phyloP scores from a whole-genome alignment of 2,888 invertebrate genomes.

The Drosophila fungiperda region DNA sequence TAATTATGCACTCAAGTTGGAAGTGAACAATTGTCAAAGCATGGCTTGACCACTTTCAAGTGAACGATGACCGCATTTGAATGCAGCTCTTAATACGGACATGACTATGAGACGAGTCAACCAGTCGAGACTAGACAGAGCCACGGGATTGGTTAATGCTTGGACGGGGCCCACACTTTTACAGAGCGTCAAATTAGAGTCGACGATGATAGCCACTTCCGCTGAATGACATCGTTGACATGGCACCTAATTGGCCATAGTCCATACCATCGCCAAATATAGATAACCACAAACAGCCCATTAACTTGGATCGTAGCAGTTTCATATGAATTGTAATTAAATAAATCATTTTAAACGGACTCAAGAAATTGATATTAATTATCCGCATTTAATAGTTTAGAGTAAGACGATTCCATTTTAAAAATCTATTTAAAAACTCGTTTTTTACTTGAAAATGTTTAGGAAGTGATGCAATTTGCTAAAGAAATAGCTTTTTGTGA shows the following conservation, averaged over 20 bases:
- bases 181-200: conserved; percentile 6
- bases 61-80: conserved; percentile 57
- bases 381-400: background rate
- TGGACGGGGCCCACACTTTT: conserved; percentile 5
- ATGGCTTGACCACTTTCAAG: conserved; percentile 22
- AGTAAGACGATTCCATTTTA: background rate
- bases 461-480: background rate
- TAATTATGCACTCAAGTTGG: conserved; percentile 49
- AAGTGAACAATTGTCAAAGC: conserved; percentile 60
- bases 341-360: background rate
- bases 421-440: background rate
- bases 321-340: background rate
- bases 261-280: background rate
- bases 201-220: conserved; percentile 41
- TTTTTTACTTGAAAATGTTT: background rate
- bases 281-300: background rate
- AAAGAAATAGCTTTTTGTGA: background rate
- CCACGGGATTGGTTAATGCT: conserved; percentile 1
- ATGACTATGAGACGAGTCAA: conserved; percentile 13
- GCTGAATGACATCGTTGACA: conserved; percentile 26
- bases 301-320: conserved; percentile 9
- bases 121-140: background rate
- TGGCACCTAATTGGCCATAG: conserved; percentile 44
- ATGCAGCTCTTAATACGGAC: conserved; percentile 44
- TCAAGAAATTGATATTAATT: background rate